Evolutionary conservation across 2,888 invertebrate genomes (phyloP), one percentile per base, ranked within the genome.

Genomic region (Nineta flava): DNA sequence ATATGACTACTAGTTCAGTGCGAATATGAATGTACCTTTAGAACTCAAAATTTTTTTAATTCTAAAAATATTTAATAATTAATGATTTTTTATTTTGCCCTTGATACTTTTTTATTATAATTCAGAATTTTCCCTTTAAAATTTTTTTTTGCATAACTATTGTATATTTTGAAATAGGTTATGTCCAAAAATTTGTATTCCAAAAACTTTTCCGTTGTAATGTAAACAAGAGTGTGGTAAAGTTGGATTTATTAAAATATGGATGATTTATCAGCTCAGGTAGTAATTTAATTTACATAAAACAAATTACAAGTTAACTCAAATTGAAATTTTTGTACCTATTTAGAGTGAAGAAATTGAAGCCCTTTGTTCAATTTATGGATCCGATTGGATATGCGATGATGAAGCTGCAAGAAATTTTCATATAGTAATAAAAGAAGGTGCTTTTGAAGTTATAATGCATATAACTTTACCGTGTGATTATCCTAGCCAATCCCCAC

Each of bases 281-380:
- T 44, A 44, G 12, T 17, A 7, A 44, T n/a, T 44, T 12, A 10
- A n/a, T 21, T 26, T 2, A 21, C 21, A n/a, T 31, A 21, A 21
- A 17, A 19, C n/a, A 12, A 43, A 16, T 3, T 43, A 16, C 17
- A 17, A 16, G 16, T 16, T n/a, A 4, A 35, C 6, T 42, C 9
- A 15, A 12, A 2, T 43, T 16, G 16, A 12, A 43, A 43, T 17
- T 17, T 9, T 21, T 5, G 5, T 2, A n/a, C n/a, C n/a, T n/a
- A 21, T 50, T 46, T 47, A 79, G 78, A 65, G 65, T 5, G 82
- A 83, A 55, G 87, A 87, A 71, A 69, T 85, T 15, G 83, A 84
- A 66, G 82, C 79, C 0, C 65, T 87, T 15, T 69, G 71, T 53
- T 75, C 86, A 3, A 87, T 87, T 55, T 87, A 84, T 60, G 78